Evolutionary conservation across 2,888 invertebrate genomes (phyloP), one percentile per base, ranked within the genome.

Genomic region (Meganola albula): DNA sequence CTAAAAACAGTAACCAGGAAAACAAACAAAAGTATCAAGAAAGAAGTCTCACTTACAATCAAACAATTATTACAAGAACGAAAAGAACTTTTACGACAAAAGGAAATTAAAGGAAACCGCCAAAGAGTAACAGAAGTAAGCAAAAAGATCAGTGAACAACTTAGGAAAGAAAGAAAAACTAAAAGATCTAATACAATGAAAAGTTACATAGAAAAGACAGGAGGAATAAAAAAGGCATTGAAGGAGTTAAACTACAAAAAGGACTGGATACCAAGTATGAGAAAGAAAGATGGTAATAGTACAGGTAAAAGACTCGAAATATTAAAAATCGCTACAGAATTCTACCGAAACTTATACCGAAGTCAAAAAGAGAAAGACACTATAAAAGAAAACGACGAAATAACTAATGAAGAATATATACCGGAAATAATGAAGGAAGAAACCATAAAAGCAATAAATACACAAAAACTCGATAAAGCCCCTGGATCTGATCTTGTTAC

Each of bases 391-490:
- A 1, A 18, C 12, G 34, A 51, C n/a, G 11, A 10, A 7, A 34
- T n/a, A n/a, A n/a, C n/a, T n/a, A n/a, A n/a, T n/a, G n/a, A n/a
- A n/a, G n/a, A n/a, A n/a, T n/a, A n/a, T n/a, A n/a, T 41, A 18
- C 34, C 35, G 26, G 9, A 7, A 37, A 53, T 58, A 18, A 4
- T 57, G 35, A 34, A 39, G 4, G 41, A 40, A 31, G 48, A 61
- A 53, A 46, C 34, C 10, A 25, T 37, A 27, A 46, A 25, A 40
- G 31, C 56, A 12, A 55, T 56, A 4, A 31, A 35, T 5, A 45
- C 49, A 12, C 54, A 55, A 39, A 54, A 55, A 13, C 9, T 24
- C 14, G 48, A 46, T 20, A 57, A 58, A 27, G 41, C 54, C 7
- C 48, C 58, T 10, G 56, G 56, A 29, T 13, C 45, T 1, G 52